Conservation (phyloP, 2,113 vertebrate genomes). For the Melanerpes formicivorus region DNA sequence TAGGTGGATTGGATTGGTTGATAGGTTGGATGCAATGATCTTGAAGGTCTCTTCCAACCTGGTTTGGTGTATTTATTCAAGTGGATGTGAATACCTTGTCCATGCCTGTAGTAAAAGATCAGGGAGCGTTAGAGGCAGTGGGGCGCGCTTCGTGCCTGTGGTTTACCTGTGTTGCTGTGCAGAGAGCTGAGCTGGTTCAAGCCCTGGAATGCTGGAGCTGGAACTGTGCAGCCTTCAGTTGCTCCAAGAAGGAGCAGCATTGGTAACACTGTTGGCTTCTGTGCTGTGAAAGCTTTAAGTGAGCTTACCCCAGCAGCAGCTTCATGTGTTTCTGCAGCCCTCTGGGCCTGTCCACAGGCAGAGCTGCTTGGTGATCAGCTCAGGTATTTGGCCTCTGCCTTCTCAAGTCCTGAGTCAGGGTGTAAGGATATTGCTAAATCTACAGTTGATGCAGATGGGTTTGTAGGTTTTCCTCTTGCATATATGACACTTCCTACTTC, state of each 20-base stretch:
- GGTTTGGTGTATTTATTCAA: too few species aligned
- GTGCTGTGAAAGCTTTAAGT: background rate
- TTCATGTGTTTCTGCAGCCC: background rate
- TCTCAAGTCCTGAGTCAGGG: background rate
- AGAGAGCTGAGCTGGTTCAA: background rate
- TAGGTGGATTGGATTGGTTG: too few species aligned
- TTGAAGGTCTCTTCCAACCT: too few species aligned
- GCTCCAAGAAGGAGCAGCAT: background rate
- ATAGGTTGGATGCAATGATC: too few species aligned
- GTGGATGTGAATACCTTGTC: background rate
- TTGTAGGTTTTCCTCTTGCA: background rate
- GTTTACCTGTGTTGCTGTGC: background rate
- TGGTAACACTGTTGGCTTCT: background rate
- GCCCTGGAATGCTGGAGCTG: background rate
- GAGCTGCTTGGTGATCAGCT: background rate
- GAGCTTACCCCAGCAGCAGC: background rate
- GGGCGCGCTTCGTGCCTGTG: background rate
- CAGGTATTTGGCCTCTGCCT: background rate
- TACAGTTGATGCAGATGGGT: background rate
- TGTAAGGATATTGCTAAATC: background rate
- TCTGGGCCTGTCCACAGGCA: rapidly evolving
- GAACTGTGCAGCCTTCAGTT: background rate
- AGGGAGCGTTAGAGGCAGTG: rapidly evolving
- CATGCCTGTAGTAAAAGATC: background rate
- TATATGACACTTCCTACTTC: background rate